Base-by-base conservation (phyloP, 2,888 invertebrate species). In the Caenorhabditis macrosperma region DNA sequence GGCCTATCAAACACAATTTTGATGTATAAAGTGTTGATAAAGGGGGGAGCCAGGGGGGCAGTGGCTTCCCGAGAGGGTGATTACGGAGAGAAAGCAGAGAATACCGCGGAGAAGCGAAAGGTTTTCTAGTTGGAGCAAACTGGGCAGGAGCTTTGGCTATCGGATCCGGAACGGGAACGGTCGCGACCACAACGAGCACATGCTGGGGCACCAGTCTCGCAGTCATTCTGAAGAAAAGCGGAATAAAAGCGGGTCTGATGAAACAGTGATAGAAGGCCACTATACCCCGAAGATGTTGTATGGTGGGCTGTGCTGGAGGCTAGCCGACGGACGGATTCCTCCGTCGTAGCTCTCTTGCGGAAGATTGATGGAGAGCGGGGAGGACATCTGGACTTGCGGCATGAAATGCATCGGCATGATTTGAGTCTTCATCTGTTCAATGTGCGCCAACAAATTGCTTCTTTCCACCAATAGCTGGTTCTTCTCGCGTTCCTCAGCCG, bases 171-270 rank as follows among this genome's bases (percentile, higher is more conserved):
- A 24, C 83, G 66, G 20, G 84, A 81, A 50, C 82, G 78, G 33
- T 85, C 85, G n/a, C 84, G 82, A 22, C 85, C 85, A 26, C 85
- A 85, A 33, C 85, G 74, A 4, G 85, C 82, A 74, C 85, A 85
- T 5, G 83, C 85, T 15, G 83, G 80, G 17, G 82, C 76, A 10
- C 72, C 81, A 4, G 80, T 61, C 1, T 83, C 83, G 63, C 81
- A 76, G 17, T 81, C 81, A 46, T 61, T 71, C 76, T 81, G 66
- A 28, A 74, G 68, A n/a, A n/a, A 9, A 0, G 9, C 1, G n/a
- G 28, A 2, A 24, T 2, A 17, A 24, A 48, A n/a, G n/a, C n/a
- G 33, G 33, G 33, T 33, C 9, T 7, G 6, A 33, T 7, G 33
- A 7, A 41, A 41, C 41, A 4, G 5, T 4, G 3, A 41, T 41